A percentile compares a stretch with the other conserved stretches of the same genome.
Conservation (phyloP, 2,113 vertebrate genomes). For the Cochlearius cochlearius region DNA sequence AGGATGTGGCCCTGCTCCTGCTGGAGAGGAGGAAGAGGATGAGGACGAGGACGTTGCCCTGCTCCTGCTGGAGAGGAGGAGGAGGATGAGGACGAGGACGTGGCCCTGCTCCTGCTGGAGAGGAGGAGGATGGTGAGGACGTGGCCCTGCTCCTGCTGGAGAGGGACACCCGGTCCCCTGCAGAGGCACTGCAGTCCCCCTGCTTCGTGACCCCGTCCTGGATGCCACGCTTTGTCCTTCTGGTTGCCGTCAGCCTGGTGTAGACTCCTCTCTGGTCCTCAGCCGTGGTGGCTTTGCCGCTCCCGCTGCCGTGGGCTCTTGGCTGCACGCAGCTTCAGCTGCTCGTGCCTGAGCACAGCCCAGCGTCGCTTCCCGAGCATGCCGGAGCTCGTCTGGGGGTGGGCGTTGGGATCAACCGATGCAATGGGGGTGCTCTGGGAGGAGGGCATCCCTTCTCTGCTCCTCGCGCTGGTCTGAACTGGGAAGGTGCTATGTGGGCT, state of each 20-base stretch:
- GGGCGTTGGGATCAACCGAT: not conserved
- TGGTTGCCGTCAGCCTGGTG: not conserved
- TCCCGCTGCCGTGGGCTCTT: not conserved
- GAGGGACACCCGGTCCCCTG: not conserved
- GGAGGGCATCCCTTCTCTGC: accelerated
- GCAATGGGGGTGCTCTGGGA: not conserved
- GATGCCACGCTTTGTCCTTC: not conserved
- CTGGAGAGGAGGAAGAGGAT: not conserved
- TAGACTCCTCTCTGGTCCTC: not conserved
- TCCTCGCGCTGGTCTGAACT: not conserved
- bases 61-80: too few species aligned
- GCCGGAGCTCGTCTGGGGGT: accelerated
- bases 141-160: not conserved
- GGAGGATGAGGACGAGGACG: too few species aligned
- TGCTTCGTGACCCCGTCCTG: not conserved
- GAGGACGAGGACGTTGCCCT: not conserved
- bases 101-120: too few species aligned
- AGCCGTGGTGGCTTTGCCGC: not conserved
- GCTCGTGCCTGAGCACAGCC: not conserved
- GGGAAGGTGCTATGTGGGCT: not conserved
- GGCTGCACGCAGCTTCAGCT: not conserved
- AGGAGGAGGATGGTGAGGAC: not conserved
- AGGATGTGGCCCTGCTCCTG: accelerated
- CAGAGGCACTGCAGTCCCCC: not conserved
- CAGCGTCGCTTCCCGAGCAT: accelerated